Evolutionary conservation across 2,797 vertebrate genomes (phyloP).

Genomic region (Darevskia nairensis): DNA sequence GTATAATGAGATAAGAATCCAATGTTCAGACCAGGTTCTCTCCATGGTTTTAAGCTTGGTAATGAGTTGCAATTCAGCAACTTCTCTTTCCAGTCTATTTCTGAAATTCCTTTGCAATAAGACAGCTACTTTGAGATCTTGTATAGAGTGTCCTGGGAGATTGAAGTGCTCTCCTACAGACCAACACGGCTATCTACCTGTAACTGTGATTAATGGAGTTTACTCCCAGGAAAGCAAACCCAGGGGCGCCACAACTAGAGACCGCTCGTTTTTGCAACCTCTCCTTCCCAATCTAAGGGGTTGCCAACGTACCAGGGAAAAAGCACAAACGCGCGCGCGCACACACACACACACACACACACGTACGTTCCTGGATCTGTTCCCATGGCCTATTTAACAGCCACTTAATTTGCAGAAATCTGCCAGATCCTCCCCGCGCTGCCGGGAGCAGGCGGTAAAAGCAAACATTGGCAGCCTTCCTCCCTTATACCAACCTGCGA

Average conservation of each 20-base stretch:
- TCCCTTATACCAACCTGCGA: not conserved
- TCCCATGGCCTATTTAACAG: not conserved
- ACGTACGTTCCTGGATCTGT: not conserved
- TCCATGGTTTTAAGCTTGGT: too few relatives aligned
- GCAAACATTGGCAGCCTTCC: not conserved
- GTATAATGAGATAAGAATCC: too few relatives aligned
- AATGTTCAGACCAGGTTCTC: too few relatives aligned
- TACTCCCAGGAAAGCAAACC: not conserved
- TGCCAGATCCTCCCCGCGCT: not conserved
- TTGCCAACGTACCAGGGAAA: not conserved
- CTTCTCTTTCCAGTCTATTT: too few relatives aligned
- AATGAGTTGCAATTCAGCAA: too few relatives aligned
- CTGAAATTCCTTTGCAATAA: too few relatives aligned
- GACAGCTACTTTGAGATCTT: too few relatives aligned
- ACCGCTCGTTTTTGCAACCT: not conserved
- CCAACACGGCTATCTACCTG: too few relatives aligned
- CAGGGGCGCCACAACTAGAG: not conserved
- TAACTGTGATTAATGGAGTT: not conserved
- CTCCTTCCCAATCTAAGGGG: not conserved
- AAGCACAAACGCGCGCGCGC: too few relatives aligned
- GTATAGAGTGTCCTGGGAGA: too few relatives aligned
- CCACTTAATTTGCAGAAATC: not conserved
- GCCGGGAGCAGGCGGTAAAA: not conserved
- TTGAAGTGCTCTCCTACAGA: too few relatives aligned
- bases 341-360: not conserved